Conservation (phyloP, 2,888 invertebrate genomes). For the Eupeodes luniger region DNA sequence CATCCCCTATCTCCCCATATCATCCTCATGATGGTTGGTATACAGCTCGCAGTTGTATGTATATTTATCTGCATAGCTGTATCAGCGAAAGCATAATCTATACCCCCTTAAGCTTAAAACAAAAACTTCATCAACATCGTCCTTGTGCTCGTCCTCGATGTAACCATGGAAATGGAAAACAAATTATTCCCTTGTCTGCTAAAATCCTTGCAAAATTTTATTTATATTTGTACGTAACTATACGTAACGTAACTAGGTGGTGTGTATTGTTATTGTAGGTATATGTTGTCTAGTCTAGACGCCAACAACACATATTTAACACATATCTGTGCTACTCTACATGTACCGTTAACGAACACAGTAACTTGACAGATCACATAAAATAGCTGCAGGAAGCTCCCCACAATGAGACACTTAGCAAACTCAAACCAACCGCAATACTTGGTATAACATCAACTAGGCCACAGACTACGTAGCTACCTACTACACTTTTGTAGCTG, state of each 20-base stretch:
- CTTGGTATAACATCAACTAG: neutral
- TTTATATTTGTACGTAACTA: too few species aligned
- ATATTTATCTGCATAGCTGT: neutral
- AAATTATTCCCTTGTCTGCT: constrained; percentile 63
- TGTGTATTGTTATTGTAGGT: constrained; percentile 6
- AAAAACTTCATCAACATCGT: constrained; percentile 66
- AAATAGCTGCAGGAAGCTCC: constrained; percentile 60
- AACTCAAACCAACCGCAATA: constrained; percentile 63
- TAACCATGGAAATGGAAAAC: constrained; percentile 71
- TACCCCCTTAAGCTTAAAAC: constrained; percentile 44
- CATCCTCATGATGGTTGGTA: too few species aligned
- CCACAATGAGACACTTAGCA: constrained; percentile 72
- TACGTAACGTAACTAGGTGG: neutral
- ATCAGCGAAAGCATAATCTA: constrained; percentile 13
- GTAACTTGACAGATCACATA: constrained; percentile 70
- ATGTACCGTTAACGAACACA: constrained; percentile 48
- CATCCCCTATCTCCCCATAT: too few species aligned
- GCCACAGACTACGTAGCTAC: neutral
- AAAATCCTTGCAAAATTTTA: constrained; percentile 53
- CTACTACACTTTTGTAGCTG: too few species aligned
- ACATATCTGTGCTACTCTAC: constrained; percentile 40
- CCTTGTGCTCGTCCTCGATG: constrained; percentile 53
- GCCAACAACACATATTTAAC: constrained; percentile 55
- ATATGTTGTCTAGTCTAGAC: constrained; percentile 51
- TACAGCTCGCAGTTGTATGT: neutral